These are phyloP conservation scores for Ferrisia virgata DNA, from an alignment of 2,888 invertebrate species.

Conservation along the genomic window DNA sequence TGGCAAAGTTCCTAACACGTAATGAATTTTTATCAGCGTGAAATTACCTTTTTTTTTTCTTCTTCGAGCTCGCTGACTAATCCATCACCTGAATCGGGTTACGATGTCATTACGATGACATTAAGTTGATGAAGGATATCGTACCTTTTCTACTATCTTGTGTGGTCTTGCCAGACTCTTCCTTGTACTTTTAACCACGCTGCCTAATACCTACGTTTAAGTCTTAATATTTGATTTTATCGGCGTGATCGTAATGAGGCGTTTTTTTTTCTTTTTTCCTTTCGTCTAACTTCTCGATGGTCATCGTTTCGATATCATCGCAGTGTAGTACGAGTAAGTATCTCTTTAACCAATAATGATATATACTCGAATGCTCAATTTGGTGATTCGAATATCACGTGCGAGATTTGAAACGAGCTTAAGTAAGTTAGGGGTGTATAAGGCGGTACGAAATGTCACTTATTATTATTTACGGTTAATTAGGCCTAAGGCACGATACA, in stretches of 20 bases:
- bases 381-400: not conserved
- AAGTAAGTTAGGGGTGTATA: not conserved
- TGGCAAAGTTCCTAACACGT: not conserved
- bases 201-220: not conserved
- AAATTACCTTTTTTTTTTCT: not conserved
- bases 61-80: not conserved
- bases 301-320: not conserved
- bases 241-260: not conserved
- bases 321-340: not conserved
- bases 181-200: too few relatives aligned
- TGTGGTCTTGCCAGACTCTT: not conserved
- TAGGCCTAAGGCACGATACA: too few relatives aligned
- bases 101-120: conserved; percentile 15
- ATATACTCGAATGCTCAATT: not conserved
- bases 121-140: conserved; percentile 19
- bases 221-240: not conserved
- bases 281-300: not conserved
- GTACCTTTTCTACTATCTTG: not conserved
- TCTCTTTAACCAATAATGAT: not conserved
- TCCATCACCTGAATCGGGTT: not conserved
- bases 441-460: not conserved
- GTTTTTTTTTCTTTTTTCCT: not conserved
- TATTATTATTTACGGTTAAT: not conserved
- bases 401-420: not conserved
- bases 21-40: conserved; percentile 32